Conservation (phyloP, 2,888 invertebrate genomes). For the Frankliniella fusca region DNA sequence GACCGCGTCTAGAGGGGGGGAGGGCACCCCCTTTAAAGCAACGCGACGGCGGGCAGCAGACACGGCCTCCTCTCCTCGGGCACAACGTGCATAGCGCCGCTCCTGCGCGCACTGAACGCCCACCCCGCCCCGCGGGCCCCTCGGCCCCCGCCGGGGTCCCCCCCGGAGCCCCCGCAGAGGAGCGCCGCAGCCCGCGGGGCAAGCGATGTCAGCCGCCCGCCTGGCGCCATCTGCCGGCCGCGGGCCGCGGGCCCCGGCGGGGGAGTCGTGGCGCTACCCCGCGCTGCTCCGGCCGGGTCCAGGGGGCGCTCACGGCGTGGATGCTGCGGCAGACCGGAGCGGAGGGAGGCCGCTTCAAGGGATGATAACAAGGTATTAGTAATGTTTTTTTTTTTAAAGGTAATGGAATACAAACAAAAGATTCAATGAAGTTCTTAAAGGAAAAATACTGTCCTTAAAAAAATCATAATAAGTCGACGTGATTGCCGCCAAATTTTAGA, state of each 20-base stretch:
- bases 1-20: not conserved
- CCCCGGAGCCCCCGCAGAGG: not conserved
- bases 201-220: conserved; percentile 63
- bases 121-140: not conserved
- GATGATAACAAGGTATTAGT: too few species aligned
- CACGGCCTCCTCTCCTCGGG: not conserved
- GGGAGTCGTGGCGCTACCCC: conserved; percentile 51
- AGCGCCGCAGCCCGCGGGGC: not conserved
- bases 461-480: too few species aligned
- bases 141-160: not conserved
- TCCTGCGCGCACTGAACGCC: not conserved
- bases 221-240: conserved; percentile 60
- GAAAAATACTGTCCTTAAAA: too few species aligned
- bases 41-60: too few species aligned
- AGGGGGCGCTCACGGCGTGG: not conserved
- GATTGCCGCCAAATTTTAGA: too few species aligned
- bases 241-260: conserved; percentile 58
- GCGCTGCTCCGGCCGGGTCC: conserved; percentile 37
- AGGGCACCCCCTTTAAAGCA: not conserved
- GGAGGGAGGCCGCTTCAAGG: too few species aligned
- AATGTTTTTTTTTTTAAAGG: too few species aligned
- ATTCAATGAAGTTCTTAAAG: too few species aligned
- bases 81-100: not conserved
- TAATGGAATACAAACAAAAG: too few species aligned
- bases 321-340: too few species aligned